phyloP scores from a whole-genome alignment of 2,888 invertebrate genomes.

The Bedellia somnulentella region DNA sequence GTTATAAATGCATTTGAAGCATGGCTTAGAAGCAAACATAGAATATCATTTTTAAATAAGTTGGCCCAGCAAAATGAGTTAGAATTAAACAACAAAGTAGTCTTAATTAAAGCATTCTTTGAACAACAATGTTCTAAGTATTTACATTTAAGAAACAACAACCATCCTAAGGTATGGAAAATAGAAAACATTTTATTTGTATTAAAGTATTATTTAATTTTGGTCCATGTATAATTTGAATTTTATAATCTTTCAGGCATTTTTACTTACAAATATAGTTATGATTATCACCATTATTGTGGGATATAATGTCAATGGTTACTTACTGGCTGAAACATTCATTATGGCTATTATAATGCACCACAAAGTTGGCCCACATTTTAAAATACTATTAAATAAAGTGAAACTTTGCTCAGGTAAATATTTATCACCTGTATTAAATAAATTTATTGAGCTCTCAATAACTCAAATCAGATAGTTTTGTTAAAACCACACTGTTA shows the following conservation, averaged over 20 bases:
- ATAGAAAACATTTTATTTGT: background rate
- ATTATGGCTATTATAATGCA: constrained; percentile 26
- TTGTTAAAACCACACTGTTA: background rate
- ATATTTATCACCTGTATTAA: background rate
- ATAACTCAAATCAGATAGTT: background rate
- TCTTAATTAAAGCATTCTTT: no score
- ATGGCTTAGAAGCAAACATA: no score
- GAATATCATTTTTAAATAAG: no score
- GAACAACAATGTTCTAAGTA: no score
- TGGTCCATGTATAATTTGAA: constrained; percentile 2
- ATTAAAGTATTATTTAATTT: constrained; percentile 3
- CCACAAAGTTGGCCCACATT: constrained; percentile 28
- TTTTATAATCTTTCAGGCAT: constrained; percentile 32
- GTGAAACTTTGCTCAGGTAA: constrained; percentile 20
- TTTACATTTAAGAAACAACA: constrained; percentile 27
- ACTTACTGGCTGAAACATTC: constrained; percentile 27
- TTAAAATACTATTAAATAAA: constrained; percentile 24
- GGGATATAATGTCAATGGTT: constrained; percentile 38
- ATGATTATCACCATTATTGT: constrained; percentile 26
- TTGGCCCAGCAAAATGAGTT: no score
- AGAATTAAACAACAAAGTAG: no score
- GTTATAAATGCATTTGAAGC: no score
- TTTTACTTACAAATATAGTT: constrained; percentile 34
- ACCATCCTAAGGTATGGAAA: constrained; percentile 38
- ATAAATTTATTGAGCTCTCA: background rate